Evolutionary conservation across 2,797 vertebrate species (phyloP).

Genomic region (Gadopsis bispinosus): DNA sequence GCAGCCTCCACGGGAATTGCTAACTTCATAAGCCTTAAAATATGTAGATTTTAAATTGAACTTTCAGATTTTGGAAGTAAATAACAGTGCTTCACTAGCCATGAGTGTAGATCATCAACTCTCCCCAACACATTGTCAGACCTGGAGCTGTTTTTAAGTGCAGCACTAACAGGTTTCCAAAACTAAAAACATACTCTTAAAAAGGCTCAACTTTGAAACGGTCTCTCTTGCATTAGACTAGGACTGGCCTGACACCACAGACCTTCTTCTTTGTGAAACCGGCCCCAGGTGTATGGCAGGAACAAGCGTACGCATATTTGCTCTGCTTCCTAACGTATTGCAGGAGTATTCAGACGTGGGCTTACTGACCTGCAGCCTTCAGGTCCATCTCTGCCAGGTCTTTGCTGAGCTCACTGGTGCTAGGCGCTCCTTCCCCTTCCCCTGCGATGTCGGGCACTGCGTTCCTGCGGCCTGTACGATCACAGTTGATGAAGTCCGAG

Average conservation of each 20-base stretch:
- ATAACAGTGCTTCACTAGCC: not conserved
- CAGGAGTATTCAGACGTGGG: not conserved
- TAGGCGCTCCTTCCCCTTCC: conserved; percentile 79
- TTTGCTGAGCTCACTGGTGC: conserved; percentile 90
- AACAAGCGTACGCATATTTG: not conserved
- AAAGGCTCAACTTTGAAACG: not conserved
- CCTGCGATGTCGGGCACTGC: conserved; percentile 93
- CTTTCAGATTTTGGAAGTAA: not conserved
- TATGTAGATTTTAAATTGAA: not conserved
- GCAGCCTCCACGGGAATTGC: not conserved
- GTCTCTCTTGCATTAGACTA: not conserved
- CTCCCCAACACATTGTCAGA: not conserved
- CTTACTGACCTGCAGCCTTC: conserved; percentile 81
- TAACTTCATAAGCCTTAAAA: not conserved
- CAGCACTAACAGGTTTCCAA: not conserved
- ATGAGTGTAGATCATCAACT: not conserved
- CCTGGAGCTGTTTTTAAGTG: not conserved
- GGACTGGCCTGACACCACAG: not conserved
- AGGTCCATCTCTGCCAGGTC: conserved; percentile 90
- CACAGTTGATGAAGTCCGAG: conserved; percentile 96
- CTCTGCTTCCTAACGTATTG: not conserved
- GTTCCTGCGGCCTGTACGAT: conserved; percentile 95
- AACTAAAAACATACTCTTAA: not conserved
- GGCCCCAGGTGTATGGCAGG: not conserved
- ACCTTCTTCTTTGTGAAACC: not conserved